A percentile compares a stretch with the other conserved stretches of the same genome.
These are phyloP conservation scores for Tarsius wallacei DNA, from an alignment of 2,797 vertebrate species.

Conservation along the genomic window DNA sequence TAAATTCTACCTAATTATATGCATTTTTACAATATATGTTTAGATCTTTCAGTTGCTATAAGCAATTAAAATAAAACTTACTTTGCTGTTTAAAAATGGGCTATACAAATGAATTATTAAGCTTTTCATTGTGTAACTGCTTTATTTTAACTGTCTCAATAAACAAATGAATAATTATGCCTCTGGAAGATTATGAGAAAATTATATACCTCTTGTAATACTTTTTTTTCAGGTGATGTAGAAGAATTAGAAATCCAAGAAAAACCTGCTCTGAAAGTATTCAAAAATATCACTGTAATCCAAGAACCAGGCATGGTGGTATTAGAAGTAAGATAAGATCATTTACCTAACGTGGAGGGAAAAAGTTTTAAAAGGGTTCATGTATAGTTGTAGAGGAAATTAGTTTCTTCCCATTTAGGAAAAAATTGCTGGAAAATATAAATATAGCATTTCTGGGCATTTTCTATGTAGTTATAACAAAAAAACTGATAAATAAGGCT, in stretches of 20 bases:
- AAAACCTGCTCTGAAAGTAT: constrained; percentile 96
- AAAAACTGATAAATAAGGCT: not conserved
- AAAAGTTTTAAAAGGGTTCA: not conserved
- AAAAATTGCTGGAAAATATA: not conserved
- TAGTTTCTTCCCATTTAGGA: not conserved
- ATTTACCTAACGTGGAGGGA: not conserved
- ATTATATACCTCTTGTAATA: not conserved
- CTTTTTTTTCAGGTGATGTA: constrained; percentile 93
- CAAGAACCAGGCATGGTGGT: constrained; percentile 96
- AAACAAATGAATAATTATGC: not conserved
- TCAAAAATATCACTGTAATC: constrained; percentile 96
- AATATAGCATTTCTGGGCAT: not conserved
- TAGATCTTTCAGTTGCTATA: not conserved
- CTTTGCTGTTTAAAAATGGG: not conserved
- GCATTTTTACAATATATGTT: not conserved
- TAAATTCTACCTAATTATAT: not conserved
- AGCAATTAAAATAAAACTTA: not conserved
- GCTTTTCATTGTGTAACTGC: not conserved
- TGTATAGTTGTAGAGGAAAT: not conserved
- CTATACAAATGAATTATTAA: not conserved
- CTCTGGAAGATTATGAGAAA: constrained; percentile 20
- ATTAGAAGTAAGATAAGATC: constrained; percentile 93
- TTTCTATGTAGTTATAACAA: not conserved
- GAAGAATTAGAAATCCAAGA: constrained; percentile 96
- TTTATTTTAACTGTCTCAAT: not conserved